A percentile compares a stretch with the other conserved stretches of the same genome.
These are phyloP conservation scores for Cephalotes varians DNA, from an alignment of 2,888 invertebrate species.

Conservation along the genomic window DNA sequence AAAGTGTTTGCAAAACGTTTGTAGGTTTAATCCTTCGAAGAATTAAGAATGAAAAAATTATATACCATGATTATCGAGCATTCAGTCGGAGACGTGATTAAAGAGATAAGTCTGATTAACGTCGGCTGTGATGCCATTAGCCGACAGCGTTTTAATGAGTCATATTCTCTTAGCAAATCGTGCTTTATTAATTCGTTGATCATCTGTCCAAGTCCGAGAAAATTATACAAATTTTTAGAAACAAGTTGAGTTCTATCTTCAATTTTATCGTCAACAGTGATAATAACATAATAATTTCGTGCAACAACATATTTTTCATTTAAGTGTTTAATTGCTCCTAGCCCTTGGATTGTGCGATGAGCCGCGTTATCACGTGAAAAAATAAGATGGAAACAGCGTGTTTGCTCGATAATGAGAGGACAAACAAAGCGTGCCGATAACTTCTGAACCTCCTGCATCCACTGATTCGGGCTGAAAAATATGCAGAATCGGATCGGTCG, in stretches of 20 bases:
- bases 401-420: conserved; percentile 61
- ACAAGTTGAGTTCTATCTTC: neutral
- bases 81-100: conserved; percentile 22
- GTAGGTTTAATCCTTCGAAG: neutral
- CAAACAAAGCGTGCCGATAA: conserved; percentile 72
- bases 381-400: conserved; percentile 50
- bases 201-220: neutral
- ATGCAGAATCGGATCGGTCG: conserved; percentile 17
- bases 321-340: neutral
- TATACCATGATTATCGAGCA: conserved; percentile 6
- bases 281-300: conserved; percentile 10
- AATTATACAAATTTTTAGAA: conserved; percentile 24
- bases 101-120: conserved; percentile 55
- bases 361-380: conserved; percentile 51
- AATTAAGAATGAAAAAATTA: conserved; percentile 3
- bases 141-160: conserved; percentile 27
- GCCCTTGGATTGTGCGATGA: conserved; percentile 44
- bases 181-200: conserved; percentile 32
- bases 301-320: conserved; percentile 35
- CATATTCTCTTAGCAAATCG: neutral
- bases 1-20: neutral
- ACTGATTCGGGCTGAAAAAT: conserved; percentile 51
- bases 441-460: conserved; percentile 66
- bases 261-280: conserved; percentile 12
- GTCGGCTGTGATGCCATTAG: conserved; percentile 13